Percentiles rank a stretch among this genome's conserved stretches.
phyloP scores from a whole-genome alignment of 2,113 vertebrate species.

The Jaculus jaculus region DNA sequence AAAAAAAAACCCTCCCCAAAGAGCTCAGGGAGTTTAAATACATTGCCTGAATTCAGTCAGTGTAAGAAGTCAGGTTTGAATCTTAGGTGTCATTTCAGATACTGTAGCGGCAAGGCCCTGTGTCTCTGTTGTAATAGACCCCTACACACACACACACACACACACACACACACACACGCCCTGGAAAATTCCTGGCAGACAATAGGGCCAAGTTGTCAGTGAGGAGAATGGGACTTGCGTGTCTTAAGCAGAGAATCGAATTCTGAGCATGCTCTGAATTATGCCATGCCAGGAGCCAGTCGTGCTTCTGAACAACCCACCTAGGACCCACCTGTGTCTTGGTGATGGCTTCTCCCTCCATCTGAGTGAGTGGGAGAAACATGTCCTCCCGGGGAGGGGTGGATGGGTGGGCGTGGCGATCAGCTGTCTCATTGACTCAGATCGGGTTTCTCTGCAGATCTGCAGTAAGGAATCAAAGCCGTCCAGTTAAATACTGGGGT shows the following conservation, averaged over 20 bases:
- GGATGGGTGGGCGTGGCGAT: not conserved
- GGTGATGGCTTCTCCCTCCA: not conserved
- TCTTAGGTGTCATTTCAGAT: not conserved
- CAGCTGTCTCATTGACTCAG: not conserved
- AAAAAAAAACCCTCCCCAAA: not conserved
- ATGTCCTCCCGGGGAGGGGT: not conserved
- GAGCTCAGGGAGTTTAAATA: slow-evolving; percentile 33
- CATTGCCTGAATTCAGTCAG: not conserved
- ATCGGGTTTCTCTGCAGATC: not conserved
- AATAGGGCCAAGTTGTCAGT: not conserved
- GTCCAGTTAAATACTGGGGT: not conserved
- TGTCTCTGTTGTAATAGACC: not conserved
- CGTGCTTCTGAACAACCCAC: not conserved
- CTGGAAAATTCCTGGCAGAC: not conserved
- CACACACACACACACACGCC: not conserved
- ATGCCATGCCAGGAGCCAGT: not conserved
- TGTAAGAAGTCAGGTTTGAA: slow-evolving; percentile 2
- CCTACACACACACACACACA: too few species aligned
- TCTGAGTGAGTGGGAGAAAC: not conserved
- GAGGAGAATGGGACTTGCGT: not conserved
- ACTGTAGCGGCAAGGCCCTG: not conserved
- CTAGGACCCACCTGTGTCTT: not conserved
- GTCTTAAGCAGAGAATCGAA: not conserved
- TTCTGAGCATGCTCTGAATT: not conserved
- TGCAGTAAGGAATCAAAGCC: not conserved